Conservation (phyloP, 2,113 vertebrate species). For the Mola mola region DNA sequence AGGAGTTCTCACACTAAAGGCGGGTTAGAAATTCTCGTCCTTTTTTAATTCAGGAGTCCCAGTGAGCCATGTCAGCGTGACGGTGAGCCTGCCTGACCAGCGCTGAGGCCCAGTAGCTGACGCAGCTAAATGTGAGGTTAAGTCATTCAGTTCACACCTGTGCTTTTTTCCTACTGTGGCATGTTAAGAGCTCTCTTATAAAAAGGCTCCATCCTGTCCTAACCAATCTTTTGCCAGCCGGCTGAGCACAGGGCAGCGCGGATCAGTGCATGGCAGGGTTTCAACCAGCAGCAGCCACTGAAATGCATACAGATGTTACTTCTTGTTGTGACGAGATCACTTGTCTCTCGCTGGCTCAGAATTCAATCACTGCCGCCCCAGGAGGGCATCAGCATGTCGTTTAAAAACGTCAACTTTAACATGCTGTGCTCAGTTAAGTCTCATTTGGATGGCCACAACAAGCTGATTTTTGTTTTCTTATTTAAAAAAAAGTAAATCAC, state of each 20-base stretch:
- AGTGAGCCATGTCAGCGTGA: neutral
- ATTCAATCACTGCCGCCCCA: constrained; percentile 15
- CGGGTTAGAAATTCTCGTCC: neutral
- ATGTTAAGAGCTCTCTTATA: neutral
- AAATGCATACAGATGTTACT: constrained; percentile 15
- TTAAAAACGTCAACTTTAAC: constrained; percentile 12
- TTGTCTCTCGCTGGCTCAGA: neutral
- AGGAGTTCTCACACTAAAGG: too few species aligned
- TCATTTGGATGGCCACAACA: too few species aligned
- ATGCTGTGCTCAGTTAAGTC: neutral
- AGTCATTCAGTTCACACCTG: neutral
- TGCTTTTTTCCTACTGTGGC: neutral
- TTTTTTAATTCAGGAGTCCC: too few species aligned
- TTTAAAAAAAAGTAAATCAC: too few species aligned
- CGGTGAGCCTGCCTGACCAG: neutral
- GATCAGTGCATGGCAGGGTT: too few species aligned
- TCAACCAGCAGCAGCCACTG: constrained; percentile 17
- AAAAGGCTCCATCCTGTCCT: neutral
- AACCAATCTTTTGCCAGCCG: constrained; percentile 11
- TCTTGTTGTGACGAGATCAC: constrained; percentile 13
- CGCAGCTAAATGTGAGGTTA: neutral
- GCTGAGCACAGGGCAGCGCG: constrained; percentile 2
- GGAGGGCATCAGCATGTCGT: neutral
- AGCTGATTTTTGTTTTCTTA: too few species aligned
- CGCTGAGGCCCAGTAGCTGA: neutral